Conservation (phyloP, 2,797 vertebrate genomes). For the Lagorchestes hirsutus region DNA sequence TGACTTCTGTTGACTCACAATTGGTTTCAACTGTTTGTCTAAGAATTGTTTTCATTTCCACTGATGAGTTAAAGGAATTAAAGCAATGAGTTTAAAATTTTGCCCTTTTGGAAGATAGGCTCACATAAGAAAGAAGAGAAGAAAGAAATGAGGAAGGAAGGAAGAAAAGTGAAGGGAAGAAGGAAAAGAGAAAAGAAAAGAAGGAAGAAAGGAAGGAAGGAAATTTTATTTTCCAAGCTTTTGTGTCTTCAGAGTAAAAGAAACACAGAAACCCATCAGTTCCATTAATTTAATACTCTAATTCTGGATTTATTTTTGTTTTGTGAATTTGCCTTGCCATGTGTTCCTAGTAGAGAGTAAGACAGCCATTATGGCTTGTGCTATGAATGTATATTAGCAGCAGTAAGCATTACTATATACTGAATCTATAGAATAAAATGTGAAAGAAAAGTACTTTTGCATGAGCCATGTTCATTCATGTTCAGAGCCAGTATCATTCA, state of each 20-base stretch:
- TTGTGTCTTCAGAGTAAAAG: constrained; percentile 5
- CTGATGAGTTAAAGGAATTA: constrained; percentile 4
- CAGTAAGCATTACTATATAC: constrained; percentile 83
- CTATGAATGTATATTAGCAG: constrained; percentile 84
- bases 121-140: neutral
- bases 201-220: neutral
- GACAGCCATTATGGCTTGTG: constrained; percentile 78
- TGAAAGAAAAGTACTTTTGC: constrained; percentile 79
- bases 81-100: neutral
- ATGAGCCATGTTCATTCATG: constrained; percentile 83
- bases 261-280: neutral
- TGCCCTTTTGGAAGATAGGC: constrained; percentile 5
- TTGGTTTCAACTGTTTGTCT: constrained; percentile 1
- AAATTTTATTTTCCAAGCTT: neutral
- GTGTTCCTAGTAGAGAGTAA: constrained; percentile 83
- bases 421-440: constrained; percentile 81
- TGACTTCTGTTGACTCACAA: neutral
- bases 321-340: constrained; percentile 79
- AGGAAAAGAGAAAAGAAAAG: too few species aligned
- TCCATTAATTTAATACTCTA: constrained; percentile 25
- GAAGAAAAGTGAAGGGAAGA: neutral
- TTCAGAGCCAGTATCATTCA: constrained; percentile 63
- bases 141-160: neutral
- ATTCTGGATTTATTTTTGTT: constrained; percentile 73
- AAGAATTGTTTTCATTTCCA: constrained; percentile 23